Evolutionary conservation across 2,797 vertebrate genomes (phyloP).

Genomic region (Aselliscus stoliczkanus): DNA sequence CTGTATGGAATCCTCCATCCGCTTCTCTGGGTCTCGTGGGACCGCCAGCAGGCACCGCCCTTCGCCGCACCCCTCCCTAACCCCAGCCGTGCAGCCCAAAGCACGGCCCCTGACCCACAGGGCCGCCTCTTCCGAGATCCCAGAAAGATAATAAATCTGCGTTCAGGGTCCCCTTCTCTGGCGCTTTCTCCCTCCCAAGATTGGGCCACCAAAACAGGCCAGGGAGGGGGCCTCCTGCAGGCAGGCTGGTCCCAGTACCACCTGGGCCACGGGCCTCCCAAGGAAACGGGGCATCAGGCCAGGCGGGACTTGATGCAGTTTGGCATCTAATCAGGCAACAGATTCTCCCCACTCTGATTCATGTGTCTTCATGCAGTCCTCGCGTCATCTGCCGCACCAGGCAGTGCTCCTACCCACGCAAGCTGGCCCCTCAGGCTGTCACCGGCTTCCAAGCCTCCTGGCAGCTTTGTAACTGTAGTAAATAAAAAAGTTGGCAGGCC

Average conservation of each 20-base stretch:
- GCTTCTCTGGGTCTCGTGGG: fast-evolving
- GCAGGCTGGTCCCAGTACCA: neutral
- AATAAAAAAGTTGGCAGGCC: neutral
- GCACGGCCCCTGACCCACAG: neutral
- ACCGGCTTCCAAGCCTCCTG: neutral
- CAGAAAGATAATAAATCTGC: neutral
- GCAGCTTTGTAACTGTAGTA: neutral
- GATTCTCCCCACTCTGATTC: neutral
- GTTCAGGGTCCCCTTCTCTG: neutral
- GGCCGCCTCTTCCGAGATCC: neutral
- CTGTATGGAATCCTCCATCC: too few relatives aligned
- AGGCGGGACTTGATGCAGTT: neutral
- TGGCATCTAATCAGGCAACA: fast-evolving
- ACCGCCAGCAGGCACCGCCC: neutral
- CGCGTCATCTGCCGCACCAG: fast-evolving
- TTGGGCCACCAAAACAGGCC: neutral
- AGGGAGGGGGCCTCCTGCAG: too few relatives aligned
- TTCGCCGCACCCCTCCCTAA: neutral
- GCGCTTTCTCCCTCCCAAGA: neutral
- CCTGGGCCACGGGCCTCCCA: neutral
- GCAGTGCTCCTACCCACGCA: neutral
- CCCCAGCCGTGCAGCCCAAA: neutral
- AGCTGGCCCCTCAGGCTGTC: neutral
- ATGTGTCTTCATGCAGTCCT: neutral
- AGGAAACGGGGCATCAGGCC: too few relatives aligned